phyloP scores from a whole-genome alignment of 35 echinoderm and acorn worm genomes.

The Patiria miniata region DNA sequence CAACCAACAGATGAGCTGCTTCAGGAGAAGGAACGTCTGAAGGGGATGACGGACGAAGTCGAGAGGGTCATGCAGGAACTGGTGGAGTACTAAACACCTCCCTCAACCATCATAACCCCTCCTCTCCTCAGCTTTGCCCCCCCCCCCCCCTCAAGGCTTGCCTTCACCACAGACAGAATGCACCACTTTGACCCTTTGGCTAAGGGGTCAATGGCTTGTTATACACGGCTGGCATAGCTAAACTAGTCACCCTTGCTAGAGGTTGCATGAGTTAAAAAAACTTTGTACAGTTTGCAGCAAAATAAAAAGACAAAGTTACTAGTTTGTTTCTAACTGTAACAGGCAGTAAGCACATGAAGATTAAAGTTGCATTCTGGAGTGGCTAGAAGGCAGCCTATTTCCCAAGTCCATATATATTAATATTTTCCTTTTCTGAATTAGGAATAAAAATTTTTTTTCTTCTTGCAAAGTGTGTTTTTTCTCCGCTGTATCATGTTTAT shows the following conservation, averaged over 20 bases:
- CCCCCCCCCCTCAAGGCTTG: not conserved
- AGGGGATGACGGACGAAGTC: slow-evolving; percentile 23
- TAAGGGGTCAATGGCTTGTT: slow-evolving; percentile 5
- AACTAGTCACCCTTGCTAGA: not conserved
- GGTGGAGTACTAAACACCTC: slow-evolving; percentile 14
- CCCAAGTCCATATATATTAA: not conserved
- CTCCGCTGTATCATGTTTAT: not conserved
- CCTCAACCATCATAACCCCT: not conserved
- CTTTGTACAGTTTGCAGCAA: not conserved
- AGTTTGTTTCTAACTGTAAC: not conserved
- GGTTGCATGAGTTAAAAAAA: slow-evolving; percentile 12
- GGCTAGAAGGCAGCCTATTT: not conserved
- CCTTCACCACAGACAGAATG: slow-evolving; percentile 3
- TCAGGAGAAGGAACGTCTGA: slow-evolving; percentile 24
- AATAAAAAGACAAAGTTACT: slow-evolving; percentile 11
- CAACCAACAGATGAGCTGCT: not conserved
- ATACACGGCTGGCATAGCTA: not conserved
- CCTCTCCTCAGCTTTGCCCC: not conserved
- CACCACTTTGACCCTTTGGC: not conserved
- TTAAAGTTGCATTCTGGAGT: not conserved
- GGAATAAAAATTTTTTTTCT: slow-evolving; percentile 3
- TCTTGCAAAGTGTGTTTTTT: slow-evolving; percentile 28
- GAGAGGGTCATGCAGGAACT: slow-evolving; percentile 23
- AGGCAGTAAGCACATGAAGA: not conserved
- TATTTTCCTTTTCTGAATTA: not conserved